phyloP scores from a whole-genome alignment of 2,113 vertebrate genomes.

The Otis tarda region DNA sequence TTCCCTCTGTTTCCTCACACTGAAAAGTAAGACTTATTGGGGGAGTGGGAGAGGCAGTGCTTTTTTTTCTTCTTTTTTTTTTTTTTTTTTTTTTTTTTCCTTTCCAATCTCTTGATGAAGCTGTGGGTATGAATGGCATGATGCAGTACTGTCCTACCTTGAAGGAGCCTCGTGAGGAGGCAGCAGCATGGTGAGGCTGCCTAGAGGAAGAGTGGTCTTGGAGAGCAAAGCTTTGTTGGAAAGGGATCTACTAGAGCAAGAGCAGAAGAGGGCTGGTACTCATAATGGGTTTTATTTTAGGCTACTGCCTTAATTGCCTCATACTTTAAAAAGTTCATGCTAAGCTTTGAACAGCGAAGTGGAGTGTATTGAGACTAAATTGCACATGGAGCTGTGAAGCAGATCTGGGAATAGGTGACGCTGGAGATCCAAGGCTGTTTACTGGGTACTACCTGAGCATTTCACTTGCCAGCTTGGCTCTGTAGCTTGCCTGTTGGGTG shows the following conservation, averaged over 20 bases:
- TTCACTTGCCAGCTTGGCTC: background rate
- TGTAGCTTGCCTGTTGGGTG: background rate
- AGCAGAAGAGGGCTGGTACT: background rate
- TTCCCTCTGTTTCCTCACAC: background rate
- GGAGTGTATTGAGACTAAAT: background rate
- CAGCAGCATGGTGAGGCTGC: background rate
- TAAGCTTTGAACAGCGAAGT: background rate
- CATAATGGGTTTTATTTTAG: background rate
- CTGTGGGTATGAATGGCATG: background rate
- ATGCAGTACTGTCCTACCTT: background rate
- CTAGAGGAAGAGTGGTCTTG: background rate
- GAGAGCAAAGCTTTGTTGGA: background rate
- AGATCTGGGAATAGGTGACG: background rate
- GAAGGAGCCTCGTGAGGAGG: background rate
- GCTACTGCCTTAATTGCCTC: background rate
- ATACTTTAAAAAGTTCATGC: background rate
- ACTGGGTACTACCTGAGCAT: background rate
- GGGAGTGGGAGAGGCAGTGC: too few relatives aligned
- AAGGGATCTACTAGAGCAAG: background rate
- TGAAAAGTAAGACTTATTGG: background rate
- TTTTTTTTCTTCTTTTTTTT: background rate
- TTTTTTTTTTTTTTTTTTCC: background rate
- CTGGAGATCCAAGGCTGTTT: background rate
- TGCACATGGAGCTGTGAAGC: background rate
- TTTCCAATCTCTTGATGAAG: background rate